Conservation (phyloP, 2,888 invertebrate species). For the Coelogynopora nodosa region DNA sequence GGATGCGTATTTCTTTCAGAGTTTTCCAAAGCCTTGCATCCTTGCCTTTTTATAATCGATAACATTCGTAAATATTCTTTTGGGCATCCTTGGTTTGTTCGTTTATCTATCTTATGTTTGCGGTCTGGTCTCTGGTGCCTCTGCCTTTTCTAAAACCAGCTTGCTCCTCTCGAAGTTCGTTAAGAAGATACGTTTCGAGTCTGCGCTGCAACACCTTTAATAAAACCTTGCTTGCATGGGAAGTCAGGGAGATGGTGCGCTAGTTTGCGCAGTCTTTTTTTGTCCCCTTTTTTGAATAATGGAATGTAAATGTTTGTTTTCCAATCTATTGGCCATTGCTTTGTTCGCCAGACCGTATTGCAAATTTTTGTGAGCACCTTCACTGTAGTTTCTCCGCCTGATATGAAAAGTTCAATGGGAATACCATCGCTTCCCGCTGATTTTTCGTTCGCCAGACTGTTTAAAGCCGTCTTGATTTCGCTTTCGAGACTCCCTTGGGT, state of each 20-base stretch:
- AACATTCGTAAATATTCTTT: too few species aligned
- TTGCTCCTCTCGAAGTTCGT: background rate
- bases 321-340: background rate
- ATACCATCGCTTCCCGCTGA: background rate
- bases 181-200: background rate
- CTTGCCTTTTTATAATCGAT: too few species aligned
- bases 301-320: background rate
- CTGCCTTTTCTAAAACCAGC: too few species aligned
- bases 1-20: too few species aligned
- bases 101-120: too few species aligned
- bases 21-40: too few species aligned
- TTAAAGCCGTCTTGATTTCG: too few species aligned
- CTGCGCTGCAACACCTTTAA: background rate
- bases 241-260: background rate
- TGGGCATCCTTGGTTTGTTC: too few species aligned
- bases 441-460: background rate
- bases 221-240: too few species aligned
- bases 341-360: slow-evolving; percentile 48
- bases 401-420: background rate
- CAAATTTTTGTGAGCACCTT: slow-evolving; percentile 54
- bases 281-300: too few species aligned
- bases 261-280: background rate
- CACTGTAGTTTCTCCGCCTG: background rate
- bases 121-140: too few species aligned
- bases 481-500: too few species aligned